Base-by-base conservation (phyloP, 1,140 invertebrate genomes). In the Manduca sexta region DNA sequence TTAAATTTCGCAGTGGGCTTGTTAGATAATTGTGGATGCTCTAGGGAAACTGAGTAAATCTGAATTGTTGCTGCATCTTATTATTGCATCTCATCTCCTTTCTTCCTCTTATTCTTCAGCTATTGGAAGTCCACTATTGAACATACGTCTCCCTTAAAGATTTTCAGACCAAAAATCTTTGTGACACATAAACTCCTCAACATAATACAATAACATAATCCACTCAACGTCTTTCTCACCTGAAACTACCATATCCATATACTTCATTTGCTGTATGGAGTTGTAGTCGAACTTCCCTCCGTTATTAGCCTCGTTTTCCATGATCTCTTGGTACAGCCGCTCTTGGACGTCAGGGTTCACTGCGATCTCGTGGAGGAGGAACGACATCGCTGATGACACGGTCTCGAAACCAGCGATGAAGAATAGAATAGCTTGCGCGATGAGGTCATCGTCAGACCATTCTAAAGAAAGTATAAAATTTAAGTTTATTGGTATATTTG, bases 351-450 rank as follows among this genome's bases (percentile, higher is more conserved):
- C 84, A 18, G 85, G 87, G 64, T 91, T 81, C 3, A 84, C 52
- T 0, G 90, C 88, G 48, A 93, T 60, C 46, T 88, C 84, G 53
- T 89, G 89, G 1, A 88, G 50, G 8, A 76, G 67, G 49, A 86
- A 89, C 0, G 81, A 67, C 50, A 92, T 75, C 0, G 88, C 78
- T 3, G 84, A 82, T 10, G 90, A 84, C 12, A 89, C 88, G 0
- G 90, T 90, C 17, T 92, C 91, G 55, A 88, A 91, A 18, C 89
- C 89, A 13, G 88, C 89, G 5, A 88, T 30, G 43, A 65, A 54
- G 45, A 65, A 58, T 1, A 61, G 13, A 1, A 55, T 16, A 0
- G 62, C 55, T 58, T 54, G 59, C 3, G 59, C 52, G 0, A 43
- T 86, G 80, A 59, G 77, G 15, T 62, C 59, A 1, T 43, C 13